Evolutionary conservation across 2,113 vertebrate genomes (phyloP).

Genomic region (Campylomormyrus numenius): DNA sequence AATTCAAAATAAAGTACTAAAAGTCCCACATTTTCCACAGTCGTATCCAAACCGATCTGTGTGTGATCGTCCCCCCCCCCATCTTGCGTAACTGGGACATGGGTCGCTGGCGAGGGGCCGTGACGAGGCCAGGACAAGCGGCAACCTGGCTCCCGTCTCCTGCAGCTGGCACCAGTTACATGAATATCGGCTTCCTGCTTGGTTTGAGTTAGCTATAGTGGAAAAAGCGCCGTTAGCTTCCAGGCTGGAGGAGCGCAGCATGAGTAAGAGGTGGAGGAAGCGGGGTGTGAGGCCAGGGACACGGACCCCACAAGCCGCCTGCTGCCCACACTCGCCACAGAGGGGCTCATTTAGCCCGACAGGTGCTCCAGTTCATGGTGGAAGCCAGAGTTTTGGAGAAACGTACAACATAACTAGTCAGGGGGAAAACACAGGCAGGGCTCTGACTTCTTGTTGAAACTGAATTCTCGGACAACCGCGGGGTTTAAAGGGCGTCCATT

Average conservation of each 20-base stretch:
- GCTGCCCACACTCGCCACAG: neutral
- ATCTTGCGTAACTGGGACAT: neutral
- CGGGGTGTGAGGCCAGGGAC: conserved; percentile 20
- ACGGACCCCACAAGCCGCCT: conserved; percentile 18
- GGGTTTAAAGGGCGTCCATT: neutral
- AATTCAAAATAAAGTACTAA: neutral
- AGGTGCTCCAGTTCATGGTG: neutral
- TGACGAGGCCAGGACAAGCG: neutral
- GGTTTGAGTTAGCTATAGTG: neutral
- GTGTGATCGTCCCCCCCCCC: neutral
- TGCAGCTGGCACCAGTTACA: neutral
- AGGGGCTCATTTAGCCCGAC: neutral
- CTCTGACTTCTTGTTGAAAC: neutral
- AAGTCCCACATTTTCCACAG: neutral
- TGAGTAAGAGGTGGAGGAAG: neutral
- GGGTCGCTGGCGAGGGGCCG: neutral
- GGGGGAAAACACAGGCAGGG: neutral
- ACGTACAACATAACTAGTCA: neutral
- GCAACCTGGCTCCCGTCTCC: neutral
- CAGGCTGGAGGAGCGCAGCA: no score
- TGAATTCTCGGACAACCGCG: neutral
- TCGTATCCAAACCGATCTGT: neutral
- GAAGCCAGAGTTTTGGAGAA: neutral
- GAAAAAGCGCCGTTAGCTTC: neutral
- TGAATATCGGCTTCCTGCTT: neutral